Conservation (phyloP, 2,888 invertebrate species). For the Caradrina kadenii region DNA sequence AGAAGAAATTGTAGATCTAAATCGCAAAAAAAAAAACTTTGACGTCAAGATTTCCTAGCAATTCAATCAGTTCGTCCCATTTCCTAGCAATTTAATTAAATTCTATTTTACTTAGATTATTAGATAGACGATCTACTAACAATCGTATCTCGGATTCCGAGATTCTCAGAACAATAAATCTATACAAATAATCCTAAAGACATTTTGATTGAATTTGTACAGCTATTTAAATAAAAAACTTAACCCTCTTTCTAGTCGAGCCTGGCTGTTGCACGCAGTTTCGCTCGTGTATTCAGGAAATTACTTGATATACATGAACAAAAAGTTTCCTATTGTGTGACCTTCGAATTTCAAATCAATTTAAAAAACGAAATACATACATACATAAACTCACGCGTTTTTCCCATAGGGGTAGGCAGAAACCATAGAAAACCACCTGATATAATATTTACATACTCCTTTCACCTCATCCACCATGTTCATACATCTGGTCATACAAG, state of each 20-base stretch:
- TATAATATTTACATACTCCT: too few species aligned
- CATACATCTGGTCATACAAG: too few species aligned
- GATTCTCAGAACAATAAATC: constrained; percentile 16
- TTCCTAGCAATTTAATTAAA: constrained; percentile 34
- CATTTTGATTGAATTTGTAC: constrained; percentile 22
- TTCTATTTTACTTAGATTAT: constrained; percentile 11
- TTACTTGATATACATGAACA: background rate
- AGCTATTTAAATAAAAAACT: background rate
- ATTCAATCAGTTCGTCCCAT: constrained; percentile 23
- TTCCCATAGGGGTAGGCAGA: too few species aligned
- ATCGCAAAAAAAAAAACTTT: background rate
- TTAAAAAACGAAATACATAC: too few species aligned
- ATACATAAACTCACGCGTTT: too few species aligned
- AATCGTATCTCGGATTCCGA: constrained; percentile 4
- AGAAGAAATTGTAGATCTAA: background rate
- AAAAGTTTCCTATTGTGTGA: too few species aligned
- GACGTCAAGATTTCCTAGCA: constrained; percentile 2
- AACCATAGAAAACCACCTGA: too few species aligned
- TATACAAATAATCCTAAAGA: constrained; percentile 30
- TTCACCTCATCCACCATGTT: too few species aligned
- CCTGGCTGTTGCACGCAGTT: background rate
- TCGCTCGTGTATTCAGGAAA: background rate
- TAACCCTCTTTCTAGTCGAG: too few species aligned
- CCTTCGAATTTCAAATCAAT: too few species aligned
- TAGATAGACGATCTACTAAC: constrained; percentile 7